Evolutionary conservation across 2,888 invertebrate genomes (phyloP).

Genomic region (Sphaerophoria taeniata): DNA sequence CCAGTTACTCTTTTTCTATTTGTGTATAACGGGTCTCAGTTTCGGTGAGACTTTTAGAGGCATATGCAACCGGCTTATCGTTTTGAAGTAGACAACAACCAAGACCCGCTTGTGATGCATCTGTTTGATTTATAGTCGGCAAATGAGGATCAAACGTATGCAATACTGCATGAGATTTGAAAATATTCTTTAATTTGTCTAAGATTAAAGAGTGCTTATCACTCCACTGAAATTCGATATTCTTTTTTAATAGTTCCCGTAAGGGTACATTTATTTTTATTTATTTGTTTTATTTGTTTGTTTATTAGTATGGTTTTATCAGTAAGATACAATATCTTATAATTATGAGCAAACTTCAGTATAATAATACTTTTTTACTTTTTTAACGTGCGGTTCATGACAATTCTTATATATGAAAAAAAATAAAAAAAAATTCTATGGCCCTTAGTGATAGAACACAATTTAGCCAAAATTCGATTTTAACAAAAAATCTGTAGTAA

Average conservation of each 20-base stretch:
- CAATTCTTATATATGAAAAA: too few relatives aligned
- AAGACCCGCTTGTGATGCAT: conserved; percentile 53
- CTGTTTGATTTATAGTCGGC: conserved; percentile 36
- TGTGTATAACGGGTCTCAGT: conserved; percentile 72
- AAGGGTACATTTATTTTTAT: too few relatives aligned
- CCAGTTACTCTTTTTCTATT: conserved; percentile 59
- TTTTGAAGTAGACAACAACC: conserved; percentile 53
- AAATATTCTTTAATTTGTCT: conserved; percentile 75
- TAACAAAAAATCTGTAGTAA: too few relatives aligned
- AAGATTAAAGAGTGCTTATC: conserved; percentile 66
- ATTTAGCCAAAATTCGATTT: too few relatives aligned
- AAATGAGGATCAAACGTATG: conserved; percentile 33
- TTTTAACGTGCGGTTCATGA: too few relatives aligned
- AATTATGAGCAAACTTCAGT: too few relatives aligned
- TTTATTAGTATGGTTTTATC: too few relatives aligned
- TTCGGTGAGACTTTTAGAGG: conserved; percentile 75
- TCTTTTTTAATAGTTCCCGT: conserved; percentile 4
- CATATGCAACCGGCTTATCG: conserved; percentile 54
- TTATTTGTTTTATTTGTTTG: too few relatives aligned
- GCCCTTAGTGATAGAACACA: too few relatives aligned
- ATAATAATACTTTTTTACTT: too few relatives aligned
- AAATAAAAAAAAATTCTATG: too few relatives aligned
- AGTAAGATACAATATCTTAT: too few relatives aligned
- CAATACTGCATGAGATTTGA: conserved; percentile 62
- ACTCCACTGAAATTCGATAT: conserved; percentile 52